Base-by-base conservation (phyloP, 64 coral and sea anemone species). In the Dendrophyllia cribrosa region DNA sequence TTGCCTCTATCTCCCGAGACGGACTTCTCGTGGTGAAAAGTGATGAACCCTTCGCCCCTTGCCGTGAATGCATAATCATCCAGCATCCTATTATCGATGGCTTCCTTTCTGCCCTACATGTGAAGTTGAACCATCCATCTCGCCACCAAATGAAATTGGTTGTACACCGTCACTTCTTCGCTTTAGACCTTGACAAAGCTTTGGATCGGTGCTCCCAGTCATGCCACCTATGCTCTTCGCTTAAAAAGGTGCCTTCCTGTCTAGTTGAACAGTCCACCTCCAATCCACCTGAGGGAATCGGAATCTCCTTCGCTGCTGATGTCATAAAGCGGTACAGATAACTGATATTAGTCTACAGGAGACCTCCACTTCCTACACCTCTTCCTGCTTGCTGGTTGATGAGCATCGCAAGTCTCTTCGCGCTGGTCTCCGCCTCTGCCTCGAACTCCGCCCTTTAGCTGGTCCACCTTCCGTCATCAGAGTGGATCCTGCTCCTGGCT, bases 401-500 rank as follows among this genome's bases (percentile, higher is more conserved):
- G 55, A 76, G 74, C 0, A 25, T 12, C 71, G 53, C 19, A 70
- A 76, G 0, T 72, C 71, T 45, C 20, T 88, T 56, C n/a, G 72
- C 19, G 48, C 47, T 2, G 71, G 65, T 58, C 86, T 88, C 71
- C 70, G 23, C 21, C 16, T 88, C 48, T 62, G 65, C 56, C 48
- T 62, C 22, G 86, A 88, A 51, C 23, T 88, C 7, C 10, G 70
- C 20, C 86, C 86, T 19, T 9, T 88, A n/a, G 8, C 65, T 43
- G 70, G 70, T 53, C 70, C 55, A 12, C 45, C 9, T 47, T 53
- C 73, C 20, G 44, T 89, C 70, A 89, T 89, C 24, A 56, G 87
- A 4, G 87, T 78, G 77, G 87, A 89, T 51, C 87, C 74, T 17
- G 58, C 87, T 44, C 74, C 87, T 61, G 70, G 72, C 58, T 77